These are phyloP conservation scores for Chionodraco myersi DNA, from an alignment of 2,113 vertebrate genomes.

Conservation along the genomic window DNA sequence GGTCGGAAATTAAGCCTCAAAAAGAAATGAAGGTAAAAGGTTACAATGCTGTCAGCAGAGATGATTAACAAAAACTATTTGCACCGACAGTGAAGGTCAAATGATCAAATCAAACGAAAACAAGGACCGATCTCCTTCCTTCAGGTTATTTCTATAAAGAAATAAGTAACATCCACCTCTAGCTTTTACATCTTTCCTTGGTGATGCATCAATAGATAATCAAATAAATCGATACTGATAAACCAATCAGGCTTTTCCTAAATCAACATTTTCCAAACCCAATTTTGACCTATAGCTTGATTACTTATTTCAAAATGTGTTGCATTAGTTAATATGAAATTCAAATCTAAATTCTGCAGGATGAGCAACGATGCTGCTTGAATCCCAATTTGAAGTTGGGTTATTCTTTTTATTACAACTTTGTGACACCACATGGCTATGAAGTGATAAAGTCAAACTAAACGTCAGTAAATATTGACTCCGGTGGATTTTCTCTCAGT, in stretches of 20 bases:
- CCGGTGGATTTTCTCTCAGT: neutral
- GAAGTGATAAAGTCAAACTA: neutral
- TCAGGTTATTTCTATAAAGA: neutral
- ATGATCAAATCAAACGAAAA: neutral
- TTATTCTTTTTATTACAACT: too few relatives aligned
- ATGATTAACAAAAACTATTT: neutral
- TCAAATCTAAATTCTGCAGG: neutral
- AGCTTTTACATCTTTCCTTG: neutral
- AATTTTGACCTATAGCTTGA: neutral
- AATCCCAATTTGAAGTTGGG: neutral
- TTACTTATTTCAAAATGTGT: too few relatives aligned
- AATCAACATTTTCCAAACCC: neutral
- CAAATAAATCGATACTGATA: neutral
- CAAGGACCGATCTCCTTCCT: neutral
- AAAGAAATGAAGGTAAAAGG: neutral
- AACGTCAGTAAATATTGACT: neutral
- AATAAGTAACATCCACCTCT: slow-evolving; percentile 1
- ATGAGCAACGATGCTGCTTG: neutral
- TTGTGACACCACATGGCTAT: neutral
- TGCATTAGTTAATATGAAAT: neutral
- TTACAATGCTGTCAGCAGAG: neutral
- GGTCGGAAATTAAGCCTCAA: slow-evolving; percentile 24
- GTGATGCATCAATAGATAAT: neutral
- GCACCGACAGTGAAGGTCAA: neutral
- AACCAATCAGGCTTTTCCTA: neutral